phyloP scores from a whole-genome alignment of 2,113 vertebrate genomes.

The Catharus bicknelli region DNA sequence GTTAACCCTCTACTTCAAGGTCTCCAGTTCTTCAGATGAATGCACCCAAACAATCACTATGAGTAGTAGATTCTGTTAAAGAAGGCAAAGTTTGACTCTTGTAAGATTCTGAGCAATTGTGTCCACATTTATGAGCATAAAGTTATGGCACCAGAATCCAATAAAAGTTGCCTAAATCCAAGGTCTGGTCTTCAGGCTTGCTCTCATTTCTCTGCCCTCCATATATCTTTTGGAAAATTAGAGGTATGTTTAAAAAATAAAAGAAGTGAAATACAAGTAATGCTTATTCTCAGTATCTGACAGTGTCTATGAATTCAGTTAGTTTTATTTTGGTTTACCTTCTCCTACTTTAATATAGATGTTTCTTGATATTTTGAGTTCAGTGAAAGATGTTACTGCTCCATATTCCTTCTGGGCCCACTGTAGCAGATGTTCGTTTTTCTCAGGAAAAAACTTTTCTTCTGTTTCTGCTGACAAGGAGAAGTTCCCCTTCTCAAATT shows the following conservation, averaged over 20 bases:
- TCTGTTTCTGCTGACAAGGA: slow-evolving; percentile 77
- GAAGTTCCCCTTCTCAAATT: slow-evolving; percentile 82
- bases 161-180: not conserved
- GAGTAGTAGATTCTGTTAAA: not conserved
- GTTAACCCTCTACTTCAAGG: not conserved
- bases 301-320: not conserved
- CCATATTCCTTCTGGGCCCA: slow-evolving; percentile 89
- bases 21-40: not conserved
- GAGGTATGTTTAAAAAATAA: not conserved
- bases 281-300: not conserved
- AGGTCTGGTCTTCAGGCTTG: not conserved
- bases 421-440: slow-evolving; percentile 87
- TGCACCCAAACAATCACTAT: not conserved
- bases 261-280: not conserved
- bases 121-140: not conserved
- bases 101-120: not conserved
- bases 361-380: slow-evolving; percentile 89
- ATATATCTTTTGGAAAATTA: not conserved
- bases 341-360: slow-evolving; percentile 98
- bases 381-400: slow-evolving; percentile 95
- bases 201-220: not conserved
- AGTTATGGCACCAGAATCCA: not conserved
- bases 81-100: not conserved
- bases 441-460: slow-evolving; percentile 81
- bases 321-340: slow-evolving; percentile 74